A percentile compares a stretch with the other conserved stretches of the same genome.
Evolutionary conservation across 2,888 invertebrate species (phyloP).

Genomic region (Ceramica pisi): DNA sequence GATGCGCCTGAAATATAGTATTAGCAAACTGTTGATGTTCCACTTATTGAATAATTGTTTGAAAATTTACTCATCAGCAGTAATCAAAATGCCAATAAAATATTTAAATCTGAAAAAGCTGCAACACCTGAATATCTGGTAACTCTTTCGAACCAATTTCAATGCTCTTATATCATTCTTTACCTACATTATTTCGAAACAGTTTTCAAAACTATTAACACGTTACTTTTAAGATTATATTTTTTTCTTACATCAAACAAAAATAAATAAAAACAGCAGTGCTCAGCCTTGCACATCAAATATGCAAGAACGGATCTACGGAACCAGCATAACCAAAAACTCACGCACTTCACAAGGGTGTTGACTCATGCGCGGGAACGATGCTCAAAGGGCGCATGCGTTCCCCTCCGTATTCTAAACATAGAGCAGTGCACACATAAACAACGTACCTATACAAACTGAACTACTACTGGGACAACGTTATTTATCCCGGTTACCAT

Average conservation of each 20-base stretch:
- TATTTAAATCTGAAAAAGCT: background rate
- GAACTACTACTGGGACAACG: conserved; percentile 3
- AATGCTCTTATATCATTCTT: background rate
- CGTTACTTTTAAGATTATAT: background rate
- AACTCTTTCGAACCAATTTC: background rate
- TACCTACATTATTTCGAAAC: background rate
- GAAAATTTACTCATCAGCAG: background rate
- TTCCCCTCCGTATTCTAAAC: conserved; percentile 68
- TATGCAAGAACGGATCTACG: background rate
- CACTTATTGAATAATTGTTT: background rate
- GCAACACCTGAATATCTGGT: background rate
- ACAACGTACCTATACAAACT: background rate
- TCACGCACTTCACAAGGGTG: conserved; percentile 40
- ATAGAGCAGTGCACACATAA: conserved; percentile 51
- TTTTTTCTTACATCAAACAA: background rate
- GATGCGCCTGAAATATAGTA: conserved; percentile 16
- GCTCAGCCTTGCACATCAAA: background rate
- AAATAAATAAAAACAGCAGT: background rate
- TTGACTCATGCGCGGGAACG: conserved; percentile 68
- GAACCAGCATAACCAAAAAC: conserved; percentile 39
- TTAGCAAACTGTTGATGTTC: conserved; percentile 19
- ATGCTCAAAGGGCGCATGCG: conserved; percentile 73
- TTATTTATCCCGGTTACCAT: conserved; percentile 30
- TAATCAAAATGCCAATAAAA: background rate
- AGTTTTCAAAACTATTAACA: background rate